Evolutionary conservation across 2,888 invertebrate species (phyloP), one percentile per base, ranked within the genome.

Genomic region (Meganola albula): DNA sequence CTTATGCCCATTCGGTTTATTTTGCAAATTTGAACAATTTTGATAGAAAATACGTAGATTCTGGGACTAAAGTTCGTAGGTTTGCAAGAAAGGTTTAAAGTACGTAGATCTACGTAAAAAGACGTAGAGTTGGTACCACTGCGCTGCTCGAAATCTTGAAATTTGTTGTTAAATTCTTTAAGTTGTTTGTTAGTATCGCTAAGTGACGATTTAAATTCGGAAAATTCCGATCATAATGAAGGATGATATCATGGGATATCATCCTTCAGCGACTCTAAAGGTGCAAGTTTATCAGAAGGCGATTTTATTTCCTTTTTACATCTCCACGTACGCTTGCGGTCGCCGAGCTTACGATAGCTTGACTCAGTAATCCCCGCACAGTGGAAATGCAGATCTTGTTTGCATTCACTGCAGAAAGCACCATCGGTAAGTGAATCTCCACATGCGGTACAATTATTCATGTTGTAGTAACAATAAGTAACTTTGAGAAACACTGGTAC

Each of bases 401-500:
- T 28, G 11, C 28, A 28, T 3, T 6, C n/a, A 1, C 16, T 20
- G 20, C 31, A 31, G 7, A 4, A 10, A 3, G 8, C 13, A 2
- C 31, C 31, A 12, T 31, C 24, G 5, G 24, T 14, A 3, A 31
- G 11, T 3, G 4, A 4, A 5, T 24, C 24, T 3, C 11, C 11
- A n/a, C 31, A 31, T 4, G 11, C 5, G 7, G 16, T n/a, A 9
- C 24, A 31, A 3, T 3, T 31, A 4, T 14, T 2, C 16, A 14
- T 14, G 3, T 9, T 14, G 8, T n/a, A n/a, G 10, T 16, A 6
- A 16, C 4, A 6, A 16, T 6, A 16, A 12, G n/a, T 8, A 12
- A 24, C n/a, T 20, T 20, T 27, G 29, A 20, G 29, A 29, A 11
- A 10, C 29, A 13, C 29, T 29, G 29, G 16, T 16, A 5, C 4